phyloP scores from a whole-genome alignment of 2,888 invertebrate species.

The Nephrocerus scutellatus region DNA sequence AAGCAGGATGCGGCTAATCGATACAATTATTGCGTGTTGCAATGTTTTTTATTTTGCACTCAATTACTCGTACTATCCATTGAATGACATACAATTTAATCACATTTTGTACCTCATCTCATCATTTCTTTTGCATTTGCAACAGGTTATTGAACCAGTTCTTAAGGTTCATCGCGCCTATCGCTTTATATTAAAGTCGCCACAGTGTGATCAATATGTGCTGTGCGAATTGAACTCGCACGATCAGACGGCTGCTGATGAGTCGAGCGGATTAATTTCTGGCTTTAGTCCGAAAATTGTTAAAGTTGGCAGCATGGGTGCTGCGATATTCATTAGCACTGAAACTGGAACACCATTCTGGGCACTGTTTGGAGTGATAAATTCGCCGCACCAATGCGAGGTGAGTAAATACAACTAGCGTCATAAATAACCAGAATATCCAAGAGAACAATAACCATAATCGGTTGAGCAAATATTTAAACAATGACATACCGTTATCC shows the following conservation, averaged over 20 bases:
- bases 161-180: conserved; percentile 76
- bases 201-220: conserved; percentile 70
- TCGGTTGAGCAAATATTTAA: conserved; percentile 1
- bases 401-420: conserved; percentile 56
- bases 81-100: background rate
- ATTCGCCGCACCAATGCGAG: conserved; percentile 64
- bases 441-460: no score
- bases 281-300: conserved; percentile 66
- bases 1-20: no score
- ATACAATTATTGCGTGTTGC: no score
- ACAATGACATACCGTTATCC: conserved; percentile 6
- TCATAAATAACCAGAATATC: no score
- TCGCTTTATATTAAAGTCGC: conserved; percentile 61
- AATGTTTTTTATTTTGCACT: no score
- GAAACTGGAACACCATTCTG: conserved; percentile 69
- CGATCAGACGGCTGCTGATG: conserved; percentile 48
- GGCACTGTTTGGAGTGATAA: conserved; percentile 69
- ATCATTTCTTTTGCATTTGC: no score
- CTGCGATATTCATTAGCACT: conserved; percentile 70
- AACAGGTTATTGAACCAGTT: conserved; percentile 66
- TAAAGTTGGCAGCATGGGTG: conserved; percentile 66
- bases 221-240: conserved; percentile 70
- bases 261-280: conserved; percentile 49
- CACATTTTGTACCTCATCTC: background rate
- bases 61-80: no score